Conservation (phyloP, 1,140 invertebrate species). For the Sminthurinus signatus region DNA sequence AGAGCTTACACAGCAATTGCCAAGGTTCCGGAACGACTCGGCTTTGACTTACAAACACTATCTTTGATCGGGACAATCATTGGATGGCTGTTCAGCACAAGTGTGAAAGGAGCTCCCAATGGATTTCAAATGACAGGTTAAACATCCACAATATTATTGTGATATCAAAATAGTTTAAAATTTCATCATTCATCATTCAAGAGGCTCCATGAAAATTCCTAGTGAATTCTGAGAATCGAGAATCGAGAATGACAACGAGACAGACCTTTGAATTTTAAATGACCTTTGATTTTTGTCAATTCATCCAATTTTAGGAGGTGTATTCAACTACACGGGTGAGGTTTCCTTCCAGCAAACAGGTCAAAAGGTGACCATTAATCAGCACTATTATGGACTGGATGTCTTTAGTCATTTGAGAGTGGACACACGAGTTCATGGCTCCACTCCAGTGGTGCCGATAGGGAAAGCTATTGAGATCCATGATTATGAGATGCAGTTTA, state of each 20-base stretch:
- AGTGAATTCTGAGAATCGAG: too few species aligned
- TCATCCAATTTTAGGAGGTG: too few species aligned
- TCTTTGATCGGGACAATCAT: constrained; percentile 70
- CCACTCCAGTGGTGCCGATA: constrained; percentile 59
- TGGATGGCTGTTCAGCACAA: constrained; percentile 87
- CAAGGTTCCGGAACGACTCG: constrained; percentile 62
- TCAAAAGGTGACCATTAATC: constrained; percentile 63
- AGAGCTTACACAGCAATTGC: constrained; percentile 86
- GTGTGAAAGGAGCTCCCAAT: constrained; percentile 63
- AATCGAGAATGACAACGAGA: too few species aligned
- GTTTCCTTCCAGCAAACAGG: constrained; percentile 64
- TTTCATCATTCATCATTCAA: too few species aligned
- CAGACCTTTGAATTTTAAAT: too few species aligned
- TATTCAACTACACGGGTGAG: constrained; percentile 72
- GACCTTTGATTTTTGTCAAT: too few species aligned
- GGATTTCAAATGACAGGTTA: constrained; percentile 74
- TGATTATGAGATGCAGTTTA: constrained; percentile 78
- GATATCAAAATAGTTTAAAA: too few species aligned
- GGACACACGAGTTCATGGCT: constrained; percentile 68
- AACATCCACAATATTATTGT: too few species aligned
- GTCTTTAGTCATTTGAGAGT: constrained; percentile 80
- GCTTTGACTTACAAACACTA: constrained; percentile 69
- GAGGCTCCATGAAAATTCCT: too few species aligned
- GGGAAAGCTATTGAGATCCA: constrained; percentile 61
- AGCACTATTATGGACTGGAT: constrained; percentile 77